Conservation (phyloP, 1,140 invertebrate species). For the Chionoecetes opilio region DNA sequence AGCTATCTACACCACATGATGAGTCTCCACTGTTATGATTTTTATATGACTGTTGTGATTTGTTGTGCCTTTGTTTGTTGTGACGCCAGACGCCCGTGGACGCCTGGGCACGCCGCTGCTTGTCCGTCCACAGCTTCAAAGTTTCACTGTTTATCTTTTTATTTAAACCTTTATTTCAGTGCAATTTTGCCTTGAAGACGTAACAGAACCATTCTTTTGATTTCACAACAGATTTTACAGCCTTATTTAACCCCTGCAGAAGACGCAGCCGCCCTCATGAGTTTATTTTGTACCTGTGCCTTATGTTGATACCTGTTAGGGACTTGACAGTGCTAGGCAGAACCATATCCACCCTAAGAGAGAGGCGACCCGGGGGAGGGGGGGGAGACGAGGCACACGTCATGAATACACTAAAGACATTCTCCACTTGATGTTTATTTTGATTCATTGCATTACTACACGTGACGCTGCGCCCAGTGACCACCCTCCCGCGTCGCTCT, state of each 20-base stretch:
- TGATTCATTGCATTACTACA: not conserved
- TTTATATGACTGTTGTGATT: not conserved
- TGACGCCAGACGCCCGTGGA: not conserved
- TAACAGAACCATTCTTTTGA: not conserved
- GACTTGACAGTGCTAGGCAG: not conserved
- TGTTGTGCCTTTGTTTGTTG: not conserved
- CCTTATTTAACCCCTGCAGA: not conserved
- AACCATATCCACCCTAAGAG: not conserved
- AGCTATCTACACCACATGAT: not conserved
- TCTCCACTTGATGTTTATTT: not conserved
- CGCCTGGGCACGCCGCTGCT: not conserved
- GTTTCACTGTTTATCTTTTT: not conserved
- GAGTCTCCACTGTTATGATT: not conserved
- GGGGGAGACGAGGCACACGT: not conserved
- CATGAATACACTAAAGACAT: not conserved
- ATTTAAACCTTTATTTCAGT: not conserved
- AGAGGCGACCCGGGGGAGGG: not conserved
- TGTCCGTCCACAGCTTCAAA: not conserved
- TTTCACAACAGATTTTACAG: not conserved
- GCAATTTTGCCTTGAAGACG: not conserved
- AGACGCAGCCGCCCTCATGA: not conserved
- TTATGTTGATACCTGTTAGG: not conserved
- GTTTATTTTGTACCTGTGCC: not conserved
- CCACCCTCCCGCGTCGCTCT: not conserved
- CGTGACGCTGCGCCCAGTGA: not conserved